Percentiles rank a stretch among this genome's conserved stretches.
phyloP scores from a whole-genome alignment of 2,113 vertebrate species.

The Clarias magur region DNA sequence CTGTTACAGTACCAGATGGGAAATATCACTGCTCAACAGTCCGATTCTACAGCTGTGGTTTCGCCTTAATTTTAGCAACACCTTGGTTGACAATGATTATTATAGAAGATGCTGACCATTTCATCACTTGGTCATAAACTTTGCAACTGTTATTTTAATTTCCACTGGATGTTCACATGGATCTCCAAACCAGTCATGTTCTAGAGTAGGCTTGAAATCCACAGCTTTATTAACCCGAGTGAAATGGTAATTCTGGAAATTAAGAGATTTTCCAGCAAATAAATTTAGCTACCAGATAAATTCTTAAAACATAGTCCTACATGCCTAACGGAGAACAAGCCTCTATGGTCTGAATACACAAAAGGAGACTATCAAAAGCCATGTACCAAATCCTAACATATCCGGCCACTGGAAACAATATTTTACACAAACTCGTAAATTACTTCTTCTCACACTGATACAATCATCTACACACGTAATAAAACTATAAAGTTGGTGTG shows the following conservation, averaged over 20 bases:
- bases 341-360: constrained; percentile 66
- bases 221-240: constrained; percentile 65
- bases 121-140: constrained; percentile 57
- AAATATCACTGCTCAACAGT: constrained; percentile 50
- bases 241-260: constrained; percentile 58
- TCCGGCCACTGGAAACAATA: constrained; percentile 11
- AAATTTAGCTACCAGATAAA: constrained; percentile 67
- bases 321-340: constrained; percentile 57
- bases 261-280: constrained; percentile 61
- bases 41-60: constrained; percentile 51
- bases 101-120: constrained; percentile 53
- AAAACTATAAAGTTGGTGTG: too few relatives aligned
- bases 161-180: constrained; percentile 34
- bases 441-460: neutral
- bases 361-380: constrained; percentile 52
- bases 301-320: constrained; percentile 62
- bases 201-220: constrained; percentile 47
- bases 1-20: constrained; percentile 48
- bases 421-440: neutral
- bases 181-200: constrained; percentile 48
- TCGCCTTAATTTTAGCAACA: constrained; percentile 61
- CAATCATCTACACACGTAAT: neutral
- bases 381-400: constrained; percentile 40
- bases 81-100: constrained; percentile 60
- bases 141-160: constrained; percentile 67